Conservation (phyloP, 1,140 invertebrate species). For the Drosophila takahashii region DNA sequence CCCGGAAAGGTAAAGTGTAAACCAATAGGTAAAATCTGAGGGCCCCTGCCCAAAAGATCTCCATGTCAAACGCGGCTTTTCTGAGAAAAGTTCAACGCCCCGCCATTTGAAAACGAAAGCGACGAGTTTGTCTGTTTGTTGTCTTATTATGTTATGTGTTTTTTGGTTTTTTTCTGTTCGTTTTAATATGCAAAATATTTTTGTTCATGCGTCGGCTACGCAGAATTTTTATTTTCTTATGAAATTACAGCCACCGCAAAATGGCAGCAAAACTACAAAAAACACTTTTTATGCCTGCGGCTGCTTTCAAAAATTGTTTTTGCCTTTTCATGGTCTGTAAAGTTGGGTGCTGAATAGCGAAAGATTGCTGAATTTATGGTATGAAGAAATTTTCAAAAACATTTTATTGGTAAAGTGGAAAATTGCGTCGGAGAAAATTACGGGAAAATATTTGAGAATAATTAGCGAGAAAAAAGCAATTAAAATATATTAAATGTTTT, state of each 20-base stretch:
- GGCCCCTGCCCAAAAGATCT: conserved; percentile 40
- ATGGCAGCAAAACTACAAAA: conserved; percentile 26
- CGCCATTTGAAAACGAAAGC: conserved; percentile 70
- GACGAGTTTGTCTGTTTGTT: conserved; percentile 44
- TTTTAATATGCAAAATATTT: conserved; percentile 55
- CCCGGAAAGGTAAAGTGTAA: conserved; percentile 40
- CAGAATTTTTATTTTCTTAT: conserved; percentile 58
- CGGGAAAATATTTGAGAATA: conserved; percentile 1
- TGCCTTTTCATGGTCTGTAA: conserved; percentile 47
- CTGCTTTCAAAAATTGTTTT: conserved; percentile 46
- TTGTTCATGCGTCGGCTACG: conserved; percentile 13
- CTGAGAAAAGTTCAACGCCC: conserved; percentile 60
- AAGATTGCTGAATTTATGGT: conserved; percentile 28
- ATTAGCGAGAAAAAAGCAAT: background rate
- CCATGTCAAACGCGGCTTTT: conserved; percentile 56
- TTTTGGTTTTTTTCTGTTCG: conserved; percentile 8
- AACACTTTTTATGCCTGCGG: conserved; percentile 32
- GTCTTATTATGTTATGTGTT: conserved; percentile 19
- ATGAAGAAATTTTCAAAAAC: conserved; percentile 2
- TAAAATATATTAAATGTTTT: background rate
- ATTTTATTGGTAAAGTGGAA: conserved; percentile 10
- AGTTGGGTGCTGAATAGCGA: conserved; percentile 19
- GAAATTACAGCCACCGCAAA: conserved; percentile 34
- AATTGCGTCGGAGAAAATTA: conserved; percentile 13
- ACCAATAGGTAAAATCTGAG: conserved; percentile 48